Evolutionary conservation across 92 coral and sea anemone genomes (phyloP).

Genomic region (Meandrina meandrites): DNA sequence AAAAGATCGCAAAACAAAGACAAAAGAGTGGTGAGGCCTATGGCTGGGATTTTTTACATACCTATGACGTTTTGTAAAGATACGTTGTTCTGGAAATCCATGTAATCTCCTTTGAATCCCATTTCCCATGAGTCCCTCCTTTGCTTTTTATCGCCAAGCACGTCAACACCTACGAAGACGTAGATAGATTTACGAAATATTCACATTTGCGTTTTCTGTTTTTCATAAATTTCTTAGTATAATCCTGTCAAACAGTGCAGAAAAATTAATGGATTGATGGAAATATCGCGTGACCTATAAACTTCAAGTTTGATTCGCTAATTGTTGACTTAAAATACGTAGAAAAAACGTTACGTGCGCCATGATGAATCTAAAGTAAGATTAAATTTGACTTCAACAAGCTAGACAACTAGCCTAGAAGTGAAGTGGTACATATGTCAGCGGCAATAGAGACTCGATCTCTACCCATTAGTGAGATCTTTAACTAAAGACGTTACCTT

Average conservation of each 20-base stretch:
- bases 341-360: too few relatives aligned
- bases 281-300: too few relatives aligned
- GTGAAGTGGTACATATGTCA: background rate
- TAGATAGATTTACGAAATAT: background rate
- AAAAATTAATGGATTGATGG: too few relatives aligned
- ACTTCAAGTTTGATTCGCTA: too few relatives aligned
- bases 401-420: background rate
- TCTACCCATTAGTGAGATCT: too few relatives aligned
- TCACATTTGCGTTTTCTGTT: background rate
- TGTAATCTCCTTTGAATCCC: conserved; percentile 60
- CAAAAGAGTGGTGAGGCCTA: too few relatives aligned
- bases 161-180: conserved; percentile 18
- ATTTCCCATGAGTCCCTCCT: conserved; percentile 33
- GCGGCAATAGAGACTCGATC: background rate
- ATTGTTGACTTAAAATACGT: too few relatives aligned
- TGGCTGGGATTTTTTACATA: background rate
- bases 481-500: conserved; percentile 24
- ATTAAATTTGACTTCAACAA: background rate
- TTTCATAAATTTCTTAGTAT: background rate
- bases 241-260: background rate
- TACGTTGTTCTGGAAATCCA: conserved; percentile 43
- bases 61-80: conserved; percentile 24
- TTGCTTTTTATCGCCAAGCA: conserved; percentile 33
- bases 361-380: too few relatives aligned
- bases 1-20: too few relatives aligned